Percentiles rank a stretch among this genome's conserved stretches.
Evolutionary conservation across 2,113 vertebrate genomes (phyloP).

Genomic region (Brachirus orientalis): DNA sequence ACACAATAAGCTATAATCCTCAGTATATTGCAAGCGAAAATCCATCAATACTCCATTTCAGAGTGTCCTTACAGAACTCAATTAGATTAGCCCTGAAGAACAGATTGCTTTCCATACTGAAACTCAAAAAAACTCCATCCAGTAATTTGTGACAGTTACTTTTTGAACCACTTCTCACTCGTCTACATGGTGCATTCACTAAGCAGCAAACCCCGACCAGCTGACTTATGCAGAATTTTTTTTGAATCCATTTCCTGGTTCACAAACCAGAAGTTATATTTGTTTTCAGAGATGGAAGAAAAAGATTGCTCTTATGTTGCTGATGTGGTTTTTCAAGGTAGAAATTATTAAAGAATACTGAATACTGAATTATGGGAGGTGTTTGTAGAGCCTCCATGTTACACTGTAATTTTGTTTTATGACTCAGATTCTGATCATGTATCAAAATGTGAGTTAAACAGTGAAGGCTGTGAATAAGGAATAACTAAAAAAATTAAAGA

Average conservation of each 20-base stretch:
- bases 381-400: not conserved
- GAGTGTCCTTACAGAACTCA: constrained; percentile 46
- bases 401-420: not conserved
- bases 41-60: constrained; percentile 55
- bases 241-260: constrained; percentile 15
- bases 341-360: not conserved
- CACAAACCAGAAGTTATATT: not conserved
- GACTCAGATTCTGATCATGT: not conserved
- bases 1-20: constrained; percentile 58
- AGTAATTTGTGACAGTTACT: constrained; percentile 21
- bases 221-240: not conserved
- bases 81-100: constrained; percentile 44
- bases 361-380: not conserved
- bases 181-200: constrained; percentile 5
- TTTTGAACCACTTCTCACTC: constrained; percentile 26
- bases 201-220: constrained; percentile 6
- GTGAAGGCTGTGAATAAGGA: not conserved
- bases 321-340: not conserved
- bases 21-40: constrained; percentile 50
- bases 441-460: not conserved
- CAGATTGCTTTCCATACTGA: constrained; percentile 37
- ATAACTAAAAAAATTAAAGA: not conserved
- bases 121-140: constrained; percentile 17
- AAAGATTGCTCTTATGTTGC: not conserved
- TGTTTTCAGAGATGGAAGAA: constrained; percentile 10